Evolutionary conservation across 2,888 invertebrate species (phyloP).

Genomic region (Schrankia costaestrigalis): DNA sequence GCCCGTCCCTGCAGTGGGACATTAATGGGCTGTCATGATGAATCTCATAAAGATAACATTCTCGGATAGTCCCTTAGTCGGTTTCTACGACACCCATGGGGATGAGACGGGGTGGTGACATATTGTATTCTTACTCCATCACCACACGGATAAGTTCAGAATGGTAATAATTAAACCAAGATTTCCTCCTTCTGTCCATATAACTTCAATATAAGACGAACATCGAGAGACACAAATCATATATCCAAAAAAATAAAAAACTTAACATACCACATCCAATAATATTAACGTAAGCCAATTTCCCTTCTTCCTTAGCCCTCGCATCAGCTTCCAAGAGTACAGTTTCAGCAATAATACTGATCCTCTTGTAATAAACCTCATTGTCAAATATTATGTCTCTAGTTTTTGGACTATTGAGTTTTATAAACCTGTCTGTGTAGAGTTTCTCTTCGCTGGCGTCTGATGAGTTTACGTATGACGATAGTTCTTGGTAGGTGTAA

Average conservation of each 20-base stretch:
- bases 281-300: constrained; percentile 82
- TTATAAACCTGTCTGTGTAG: constrained; percentile 57
- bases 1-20: too few relatives aligned
- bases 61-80: too few relatives aligned
- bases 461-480: constrained; percentile 46
- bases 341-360: constrained; percentile 81
- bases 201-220: too few relatives aligned
- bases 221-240: too few relatives aligned
- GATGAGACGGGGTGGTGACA: too few relatives aligned
- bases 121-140: too few relatives aligned
- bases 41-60: too few relatives aligned
- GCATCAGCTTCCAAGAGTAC: constrained; percentile 82
- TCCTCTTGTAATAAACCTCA: constrained; percentile 72
- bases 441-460: constrained; percentile 42
- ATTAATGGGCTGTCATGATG: too few relatives aligned
- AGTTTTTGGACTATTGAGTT: constrained; percentile 7
- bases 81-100: too few relatives aligned
- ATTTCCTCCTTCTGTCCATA: too few relatives aligned
- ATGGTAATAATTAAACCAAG: too few relatives aligned
- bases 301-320: constrained; percentile 72
- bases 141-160: too few relatives aligned
- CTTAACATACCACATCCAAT: constrained; percentile 73
- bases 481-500: constrained; percentile 56
- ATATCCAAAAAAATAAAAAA: background rate
- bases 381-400: constrained; percentile 53